Base-by-base conservation (phyloP, 2,113 vertebrate genomes). In the Antigone vipio region DNA sequence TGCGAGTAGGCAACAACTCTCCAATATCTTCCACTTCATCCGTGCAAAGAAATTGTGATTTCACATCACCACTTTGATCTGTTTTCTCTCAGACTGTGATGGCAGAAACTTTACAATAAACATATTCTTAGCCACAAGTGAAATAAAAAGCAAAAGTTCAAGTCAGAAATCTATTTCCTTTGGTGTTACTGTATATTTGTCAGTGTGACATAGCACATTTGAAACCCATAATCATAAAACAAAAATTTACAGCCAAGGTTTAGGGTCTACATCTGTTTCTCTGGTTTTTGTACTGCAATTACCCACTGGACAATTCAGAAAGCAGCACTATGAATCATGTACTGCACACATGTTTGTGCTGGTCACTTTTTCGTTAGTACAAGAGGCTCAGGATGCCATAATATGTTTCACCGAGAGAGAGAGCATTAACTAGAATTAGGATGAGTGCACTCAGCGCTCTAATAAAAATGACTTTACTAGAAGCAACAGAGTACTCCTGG, bases 191-290 rank as follows among this genome's bases (percentile, higher is more conserved):
- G 93, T 96, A 30, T 96, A 97, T 98, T 97, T 98, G 97, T 98
- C 97, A 97, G 95, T 95, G 96, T 98, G 97, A 98, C 98, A 98
- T 97, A 97, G 97, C 97, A 93, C 97, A 98, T 98, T 98, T 98
- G 97, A 98, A 98, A 97, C 95, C 98, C 96, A 98, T 98, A 98
- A 98, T 98, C 98, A 98, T 98, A 98, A 98, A 98, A 76, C 97
- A 98, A 98, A 97, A 98, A 98, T 98, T 98, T 98, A 98, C 97
- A 97, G 97, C 97, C 95, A 88, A 92, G 96, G 96, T 98, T 98
- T 98, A 98, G 97, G 97, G 97, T 98, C 97, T 98, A 97, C 98
- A 98, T 98, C 98, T 98, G 98, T 98, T 98, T 98, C 97, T 98
- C 97, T 98, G 98, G 77, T 98, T 98, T 98, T 97, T 91, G 96